Evolutionary conservation across 2,888 invertebrate species (phyloP).

Genomic region (Gastracanthus pulcherrimus): DNA sequence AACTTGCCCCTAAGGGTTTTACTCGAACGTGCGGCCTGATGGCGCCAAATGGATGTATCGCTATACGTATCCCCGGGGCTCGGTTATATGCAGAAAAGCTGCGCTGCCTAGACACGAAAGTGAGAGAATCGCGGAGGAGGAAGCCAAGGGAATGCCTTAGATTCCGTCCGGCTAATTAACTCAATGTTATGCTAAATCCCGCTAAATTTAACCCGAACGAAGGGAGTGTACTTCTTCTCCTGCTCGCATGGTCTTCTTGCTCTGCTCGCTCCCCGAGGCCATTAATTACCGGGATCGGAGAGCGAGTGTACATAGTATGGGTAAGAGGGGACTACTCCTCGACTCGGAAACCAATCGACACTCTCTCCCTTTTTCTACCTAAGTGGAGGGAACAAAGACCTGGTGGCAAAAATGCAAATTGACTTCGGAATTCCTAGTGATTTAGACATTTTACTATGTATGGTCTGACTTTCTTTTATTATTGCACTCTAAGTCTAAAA

Average conservation of each 20-base stretch:
- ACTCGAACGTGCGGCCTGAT: conserved; percentile 62
- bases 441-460: conserved; percentile 21
- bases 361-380: conserved; percentile 2
- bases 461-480: no score
- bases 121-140: not conserved
- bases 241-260: no score
- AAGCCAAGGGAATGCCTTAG: conserved; percentile 72
- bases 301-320: not conserved
- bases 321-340: not conserved
- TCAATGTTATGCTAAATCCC: conserved; percentile 74
- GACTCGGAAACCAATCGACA: conserved; percentile 43
- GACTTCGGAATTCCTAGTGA: not conserved
- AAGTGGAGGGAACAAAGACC: conserved; percentile 44
- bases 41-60: conserved; percentile 71
- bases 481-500: no score
- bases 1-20: not conserved
- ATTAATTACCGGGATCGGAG: conserved; percentile 50
- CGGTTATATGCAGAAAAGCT: conserved; percentile 19
- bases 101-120: conserved; percentile 17
- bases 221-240: no score
- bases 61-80: no score
- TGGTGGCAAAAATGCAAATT: conserved; percentile 32
- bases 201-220: conserved; percentile 69
- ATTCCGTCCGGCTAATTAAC: conserved; percentile 76
- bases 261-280: not conserved